Conservation (phyloP, 2,113 vertebrate genomes). For the Trachemys scripta region DNA sequence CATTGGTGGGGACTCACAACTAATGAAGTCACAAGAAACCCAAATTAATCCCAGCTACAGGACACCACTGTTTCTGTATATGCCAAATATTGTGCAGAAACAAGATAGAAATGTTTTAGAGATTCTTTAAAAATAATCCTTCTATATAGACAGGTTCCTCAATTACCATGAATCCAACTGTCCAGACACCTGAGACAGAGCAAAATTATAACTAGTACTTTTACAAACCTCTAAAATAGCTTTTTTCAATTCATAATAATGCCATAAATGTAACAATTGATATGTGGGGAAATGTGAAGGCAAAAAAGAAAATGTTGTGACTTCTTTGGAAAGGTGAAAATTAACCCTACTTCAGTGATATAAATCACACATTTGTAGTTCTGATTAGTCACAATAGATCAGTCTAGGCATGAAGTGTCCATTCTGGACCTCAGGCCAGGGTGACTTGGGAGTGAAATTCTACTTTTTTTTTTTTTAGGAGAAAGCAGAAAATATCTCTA, state of each 20-base stretch:
- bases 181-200: not conserved
- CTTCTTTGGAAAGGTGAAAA: conserved; percentile 16
- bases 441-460: not conserved
- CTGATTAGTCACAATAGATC: conserved; percentile 30
- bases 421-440: not conserved
- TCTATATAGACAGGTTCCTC: not conserved
- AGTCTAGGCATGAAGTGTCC: not conserved
- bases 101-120: not conserved
- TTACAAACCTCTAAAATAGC: not conserved
- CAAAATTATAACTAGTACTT: not conserved
- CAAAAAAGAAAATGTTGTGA: not conserved
- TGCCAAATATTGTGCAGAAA: not conserved
- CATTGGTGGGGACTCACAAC: not conserved
- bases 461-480: not conserved
- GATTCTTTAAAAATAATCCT: not conserved
- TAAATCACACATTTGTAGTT: not conserved
- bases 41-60: not conserved
- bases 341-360: not conserved
- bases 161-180: not conserved
- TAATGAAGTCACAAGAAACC: not conserved
- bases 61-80: not conserved
- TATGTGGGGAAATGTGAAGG: not conserved
- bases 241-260: not conserved
- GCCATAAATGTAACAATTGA: not conserved
- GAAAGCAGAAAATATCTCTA: not conserved